Evolutionary conservation across 2,888 invertebrate genomes (phyloP).

Genomic region (Phortica magna): DNA sequence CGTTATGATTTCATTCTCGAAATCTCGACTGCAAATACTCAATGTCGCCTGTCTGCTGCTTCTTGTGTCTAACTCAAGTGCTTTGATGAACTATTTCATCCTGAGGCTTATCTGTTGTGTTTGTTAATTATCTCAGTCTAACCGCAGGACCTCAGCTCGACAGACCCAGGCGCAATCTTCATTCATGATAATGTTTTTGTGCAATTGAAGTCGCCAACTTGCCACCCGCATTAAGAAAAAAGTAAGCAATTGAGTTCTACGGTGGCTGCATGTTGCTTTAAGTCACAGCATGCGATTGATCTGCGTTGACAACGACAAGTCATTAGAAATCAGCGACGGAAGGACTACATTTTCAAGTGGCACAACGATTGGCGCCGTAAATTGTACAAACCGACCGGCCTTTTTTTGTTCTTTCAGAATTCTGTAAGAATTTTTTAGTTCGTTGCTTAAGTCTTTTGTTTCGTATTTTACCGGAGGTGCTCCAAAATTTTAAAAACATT

Average conservation of each 20-base stretch:
- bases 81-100: neutral
- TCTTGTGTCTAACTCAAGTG: neutral
- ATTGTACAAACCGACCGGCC: too few species aligned
- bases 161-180: neutral
- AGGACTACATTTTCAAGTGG: slow-evolving; percentile 10
- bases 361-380: slow-evolving; percentile 6
- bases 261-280: neutral
- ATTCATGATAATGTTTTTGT: slow-evolving; percentile 11
- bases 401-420: too few species aligned
- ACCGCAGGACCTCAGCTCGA: slow-evolving; percentile 12
- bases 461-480: too few species aligned
- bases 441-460: too few species aligned
- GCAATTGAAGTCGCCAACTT: slow-evolving; percentile 5
- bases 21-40: slow-evolving; percentile 2
- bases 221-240: slow-evolving; percentile 13
- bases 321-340: neutral
- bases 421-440: neutral
- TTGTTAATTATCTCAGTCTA: slow-evolving; percentile 23
- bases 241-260: neutral
- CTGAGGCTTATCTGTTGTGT: slow-evolving; percentile 22
- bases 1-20: neutral
- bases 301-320: slow-evolving; percentile 7
- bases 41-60: slow-evolving; percentile 1
- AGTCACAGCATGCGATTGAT: slow-evolving; percentile 20
- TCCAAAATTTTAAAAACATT: too few species aligned